Conservation (phyloP, 2,888 invertebrate species). For the Chalcosyrphus nemorum region DNA sequence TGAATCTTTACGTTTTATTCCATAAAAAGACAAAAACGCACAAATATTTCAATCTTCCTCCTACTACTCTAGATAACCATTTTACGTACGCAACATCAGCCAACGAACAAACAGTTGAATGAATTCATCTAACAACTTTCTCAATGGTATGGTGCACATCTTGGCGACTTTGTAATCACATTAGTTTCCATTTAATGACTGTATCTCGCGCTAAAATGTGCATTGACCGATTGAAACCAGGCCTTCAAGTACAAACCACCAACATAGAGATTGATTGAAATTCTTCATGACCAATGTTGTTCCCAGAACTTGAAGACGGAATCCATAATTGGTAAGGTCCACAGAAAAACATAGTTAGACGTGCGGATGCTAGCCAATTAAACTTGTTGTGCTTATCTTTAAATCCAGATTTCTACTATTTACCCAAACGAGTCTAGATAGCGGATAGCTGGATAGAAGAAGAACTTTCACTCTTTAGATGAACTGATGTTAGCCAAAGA, state of each 20-base stretch:
- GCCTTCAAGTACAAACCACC: not conserved
- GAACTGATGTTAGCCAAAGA: slow-evolving; percentile 14
- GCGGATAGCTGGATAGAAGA: slow-evolving; percentile 30
- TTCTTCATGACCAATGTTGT: slow-evolving; percentile 24
- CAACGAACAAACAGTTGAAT: slow-evolving; percentile 25
- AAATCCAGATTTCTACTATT: slow-evolving; percentile 20
- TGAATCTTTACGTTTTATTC: not conserved
- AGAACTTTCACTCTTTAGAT: slow-evolving; percentile 61
- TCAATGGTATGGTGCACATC: slow-evolving; percentile 21
- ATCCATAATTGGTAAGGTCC: slow-evolving; percentile 23
- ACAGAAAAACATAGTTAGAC: not conserved
- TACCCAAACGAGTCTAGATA: slow-evolving; percentile 27
- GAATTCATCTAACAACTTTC: slow-evolving; percentile 58
- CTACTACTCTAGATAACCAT: not conserved
- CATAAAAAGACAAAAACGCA: not conserved
- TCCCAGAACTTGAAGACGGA: not conserved
- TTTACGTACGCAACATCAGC: slow-evolving; percentile 24
- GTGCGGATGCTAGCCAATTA: slow-evolving; percentile 27
- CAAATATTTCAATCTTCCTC: not conserved
- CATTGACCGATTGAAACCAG: slow-evolving; percentile 1
- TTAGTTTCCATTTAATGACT: slow-evolving; percentile 5
- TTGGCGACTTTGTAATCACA: not conserved
- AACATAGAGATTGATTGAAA: too few species aligned
- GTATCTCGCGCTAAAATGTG: slow-evolving; percentile 33
- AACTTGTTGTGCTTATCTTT: slow-evolving; percentile 30